Evolutionary conservation across 2,113 vertebrate genomes (phyloP).

Genomic region (Mus spicilegus): DNA sequence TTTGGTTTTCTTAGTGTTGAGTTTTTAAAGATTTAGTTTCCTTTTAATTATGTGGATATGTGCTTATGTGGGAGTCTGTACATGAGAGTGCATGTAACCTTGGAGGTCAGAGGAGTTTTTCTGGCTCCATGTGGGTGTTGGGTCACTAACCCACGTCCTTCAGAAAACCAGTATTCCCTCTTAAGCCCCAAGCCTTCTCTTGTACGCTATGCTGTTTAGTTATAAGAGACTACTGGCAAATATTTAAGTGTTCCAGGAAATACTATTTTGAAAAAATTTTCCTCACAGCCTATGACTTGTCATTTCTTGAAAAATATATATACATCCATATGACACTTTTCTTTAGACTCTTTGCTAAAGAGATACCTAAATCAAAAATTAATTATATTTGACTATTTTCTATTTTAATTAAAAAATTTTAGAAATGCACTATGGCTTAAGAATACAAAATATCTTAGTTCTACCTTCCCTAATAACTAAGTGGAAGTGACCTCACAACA

Average conservation of each 20-base stretch:
- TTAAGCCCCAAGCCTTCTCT: not conserved
- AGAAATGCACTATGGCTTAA: conserved; percentile 2
- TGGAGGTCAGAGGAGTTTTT: not conserved
- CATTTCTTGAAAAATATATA: not conserved
- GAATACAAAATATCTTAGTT: not conserved
- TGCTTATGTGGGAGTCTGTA: not conserved
- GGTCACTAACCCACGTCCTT: not conserved
- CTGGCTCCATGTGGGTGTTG: not conserved
- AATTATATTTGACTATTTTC: conserved; percentile 16
- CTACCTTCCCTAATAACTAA: not conserved
- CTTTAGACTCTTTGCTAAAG: not conserved
- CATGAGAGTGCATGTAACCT: not conserved
- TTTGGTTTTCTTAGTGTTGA: not conserved
- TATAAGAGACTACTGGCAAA: not conserved
- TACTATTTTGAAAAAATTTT: conserved; percentile 18
- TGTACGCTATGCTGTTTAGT: not conserved
- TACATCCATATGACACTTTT: not conserved
- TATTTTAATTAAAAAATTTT: conserved; percentile 49
- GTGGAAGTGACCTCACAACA: not conserved
- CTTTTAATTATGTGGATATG: not conserved
- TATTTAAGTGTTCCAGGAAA: not conserved
- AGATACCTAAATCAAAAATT: not conserved
- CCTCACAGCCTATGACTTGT: not conserved
- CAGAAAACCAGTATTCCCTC: not conserved
- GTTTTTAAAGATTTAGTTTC: not conserved